These are phyloP conservation scores for Mormyrus iriodes DNA, from an alignment of 2,113 vertebrate species.

Conservation along the genomic window DNA sequence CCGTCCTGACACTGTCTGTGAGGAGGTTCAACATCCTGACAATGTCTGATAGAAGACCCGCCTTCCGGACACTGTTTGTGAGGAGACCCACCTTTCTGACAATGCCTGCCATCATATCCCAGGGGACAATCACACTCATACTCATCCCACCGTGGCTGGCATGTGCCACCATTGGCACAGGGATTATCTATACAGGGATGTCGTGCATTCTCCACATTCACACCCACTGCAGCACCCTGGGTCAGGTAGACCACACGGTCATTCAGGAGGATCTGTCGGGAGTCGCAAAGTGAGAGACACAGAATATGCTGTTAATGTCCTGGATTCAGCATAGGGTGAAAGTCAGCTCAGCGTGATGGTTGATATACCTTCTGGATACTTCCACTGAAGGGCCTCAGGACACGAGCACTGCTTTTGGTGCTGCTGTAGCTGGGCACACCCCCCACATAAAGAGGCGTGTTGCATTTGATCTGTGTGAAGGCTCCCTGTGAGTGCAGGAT, in stretches of 20 bases:
- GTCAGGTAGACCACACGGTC: slow-evolving; percentile 60
- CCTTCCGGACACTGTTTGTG: not conserved
- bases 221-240: slow-evolving; percentile 55
- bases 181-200: slow-evolving; percentile 64
- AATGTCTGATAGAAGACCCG: slow-evolving; percentile 47
- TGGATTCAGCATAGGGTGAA: not conserved
- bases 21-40: slow-evolving; percentile 68
- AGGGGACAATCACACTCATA: slow-evolving; percentile 75
- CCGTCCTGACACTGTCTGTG: not conserved
- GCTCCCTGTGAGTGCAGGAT: slow-evolving; percentile 55
- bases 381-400: slow-evolving; percentile 62
- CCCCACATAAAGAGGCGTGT: slow-evolving; percentile 67
- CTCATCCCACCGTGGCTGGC: slow-evolving; percentile 59
- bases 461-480: slow-evolving; percentile 78
- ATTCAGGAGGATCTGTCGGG: slow-evolving; percentile 64
- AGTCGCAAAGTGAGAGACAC: not conserved
- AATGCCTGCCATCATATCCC: slow-evolving; percentile 66
- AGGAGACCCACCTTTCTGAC: slow-evolving; percentile 67
- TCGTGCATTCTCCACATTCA: slow-evolving; percentile 64
- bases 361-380: slow-evolving; percentile 67
- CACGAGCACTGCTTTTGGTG: slow-evolving; percentile 66
- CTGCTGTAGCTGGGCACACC: slow-evolving; percentile 66
- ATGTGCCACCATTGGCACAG: slow-evolving; percentile 67
- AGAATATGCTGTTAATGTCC: not conserved
- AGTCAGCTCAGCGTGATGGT: not conserved